These are phyloP conservation scores for Urophycis tenuis DNA, from an alignment of 2,797 vertebrate genomes.

Conservation along the genomic window DNA sequence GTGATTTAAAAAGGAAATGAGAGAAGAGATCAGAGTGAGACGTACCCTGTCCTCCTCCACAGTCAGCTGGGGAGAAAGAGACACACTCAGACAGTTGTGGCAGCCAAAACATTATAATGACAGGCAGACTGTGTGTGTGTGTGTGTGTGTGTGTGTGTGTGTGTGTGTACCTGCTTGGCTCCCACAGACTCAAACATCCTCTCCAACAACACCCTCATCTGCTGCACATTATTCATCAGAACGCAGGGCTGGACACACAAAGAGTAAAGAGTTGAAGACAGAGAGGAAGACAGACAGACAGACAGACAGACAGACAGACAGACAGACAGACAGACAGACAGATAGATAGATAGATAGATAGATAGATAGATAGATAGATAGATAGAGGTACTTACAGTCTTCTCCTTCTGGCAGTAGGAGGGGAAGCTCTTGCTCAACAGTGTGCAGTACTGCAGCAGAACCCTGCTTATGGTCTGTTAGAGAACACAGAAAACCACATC, in stretches of 20 bases:
- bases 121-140: background rate
- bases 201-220: slow-evolving; percentile 92
- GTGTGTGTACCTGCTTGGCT: slow-evolving; percentile 80
- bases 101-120: slow-evolving; percentile 4
- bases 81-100: background rate
- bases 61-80: slow-evolving; percentile 57
- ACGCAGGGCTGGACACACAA: slow-evolving; percentile 79
- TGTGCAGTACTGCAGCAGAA: slow-evolving; percentile 89
- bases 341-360: background rate
- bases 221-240: slow-evolving; percentile 97
- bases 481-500: slow-evolving; percentile 23
- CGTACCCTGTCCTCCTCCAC: slow-evolving; percentile 73
- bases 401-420: slow-evolving; percentile 91
- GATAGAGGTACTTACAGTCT: slow-evolving; percentile 76
- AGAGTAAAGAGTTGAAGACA: background rate
- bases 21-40: slow-evolving; percentile 23
- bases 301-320: background rate
- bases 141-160: slow-evolving; percentile 5
- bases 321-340: background rate
- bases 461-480: slow-evolving; percentile 88
- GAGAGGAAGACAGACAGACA: background rate
- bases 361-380: slow-evolving; percentile 10
- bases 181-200: slow-evolving; percentile 99
- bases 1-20: background rate
- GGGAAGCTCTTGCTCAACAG: slow-evolving; percentile 84